Base-by-base conservation (phyloP, 2,797 vertebrate species). In the Picus viridis region DNA sequence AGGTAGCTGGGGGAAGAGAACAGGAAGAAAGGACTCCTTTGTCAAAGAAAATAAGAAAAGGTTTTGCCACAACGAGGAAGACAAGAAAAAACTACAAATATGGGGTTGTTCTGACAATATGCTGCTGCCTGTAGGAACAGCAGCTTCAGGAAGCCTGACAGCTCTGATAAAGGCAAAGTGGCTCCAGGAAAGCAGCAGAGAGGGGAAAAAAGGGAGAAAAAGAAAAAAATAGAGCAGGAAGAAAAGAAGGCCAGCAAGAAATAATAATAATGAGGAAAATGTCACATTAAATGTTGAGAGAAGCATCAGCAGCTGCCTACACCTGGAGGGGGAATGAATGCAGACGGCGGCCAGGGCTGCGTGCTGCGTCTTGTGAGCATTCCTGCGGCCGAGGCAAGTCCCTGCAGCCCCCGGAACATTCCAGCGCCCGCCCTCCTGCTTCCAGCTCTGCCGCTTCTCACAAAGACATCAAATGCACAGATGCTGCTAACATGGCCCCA, bases 361-460 rank as follows among this genome's bases (percentile, higher is more conserved):
- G 90, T 98, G 99, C 98, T 89, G 70, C 23, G 69, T 98, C 99
- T 98, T 99, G 99, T 80, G 86, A 73, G 93, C 98, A 99, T 99
- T 99, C 99, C 98, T 97, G 97, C 71, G 97, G 96, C 75, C 39
- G 73, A 91, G 96, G 96, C 97, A 97, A 97, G 97, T 97, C 97
- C 96, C 85, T 95, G 94, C 98, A 94, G 93, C 96, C 96, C 83
- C 80, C 68, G 84, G 97, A 98, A 98, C 98, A 98, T 98, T 99
- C 98, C 54, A 56, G 54, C 27, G 27, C 27, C 54, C 27, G 27
- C 49, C 49, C 49, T 51, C 49, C 49, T 51, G 34, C 74, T 45
- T 49, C 61, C 90, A 75, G 86, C 84, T 45, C 65, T 17, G 67
- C 88, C 24, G 56, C 89, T 81, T 30, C 45, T 36, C 73, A 29